A percentile compares a stretch with the other conserved stretches of the same genome.
Evolutionary conservation across 2,797 vertebrate genomes (phyloP).

Genomic region (Apogon talboti): DNA sequence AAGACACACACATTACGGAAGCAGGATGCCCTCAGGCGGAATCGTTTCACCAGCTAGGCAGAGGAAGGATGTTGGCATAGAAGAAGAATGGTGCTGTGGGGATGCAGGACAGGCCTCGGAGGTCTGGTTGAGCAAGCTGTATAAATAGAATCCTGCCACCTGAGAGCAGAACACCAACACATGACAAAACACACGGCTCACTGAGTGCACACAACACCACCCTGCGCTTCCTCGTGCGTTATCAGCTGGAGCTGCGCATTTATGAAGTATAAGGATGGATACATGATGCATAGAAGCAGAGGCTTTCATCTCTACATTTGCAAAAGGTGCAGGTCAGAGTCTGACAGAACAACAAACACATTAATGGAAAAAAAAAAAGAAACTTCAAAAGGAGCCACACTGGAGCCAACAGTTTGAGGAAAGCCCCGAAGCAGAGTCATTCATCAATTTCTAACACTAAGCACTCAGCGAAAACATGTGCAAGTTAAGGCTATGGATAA

Average conservation of each 20-base stretch:
- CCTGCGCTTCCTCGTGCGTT: neutral
- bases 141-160: constrained; percentile 20
- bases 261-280: neutral
- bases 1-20: constrained; percentile 18
- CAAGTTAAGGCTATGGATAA: constrained; percentile 21
- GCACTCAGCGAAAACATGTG: constrained; percentile 12
- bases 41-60: constrained; percentile 10
- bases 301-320: constrained; percentile 19
- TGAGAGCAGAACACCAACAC: constrained; percentile 1
- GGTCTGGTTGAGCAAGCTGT: constrained; percentile 16
- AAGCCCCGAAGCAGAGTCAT: constrained; percentile 42
- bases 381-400: constrained; percentile 41
- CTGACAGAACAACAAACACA: constrained; percentile 9
- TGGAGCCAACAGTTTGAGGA: constrained; percentile 41
- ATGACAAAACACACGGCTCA: too few species aligned
- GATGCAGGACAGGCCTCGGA: constrained; percentile 22
- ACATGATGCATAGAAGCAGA: constrained; percentile 2
- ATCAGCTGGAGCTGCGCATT: neutral
- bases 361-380: constrained; percentile 25
- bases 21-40: constrained; percentile 29
- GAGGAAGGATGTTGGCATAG: constrained; percentile 34
- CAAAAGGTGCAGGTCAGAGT: constrained; percentile 18
- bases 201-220: neutral
- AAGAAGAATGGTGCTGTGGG: constrained; percentile 20
- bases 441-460: constrained; percentile 38